Base-by-base conservation (phyloP, 1,140 invertebrate species). In the Bradysia coprophila region DNA sequence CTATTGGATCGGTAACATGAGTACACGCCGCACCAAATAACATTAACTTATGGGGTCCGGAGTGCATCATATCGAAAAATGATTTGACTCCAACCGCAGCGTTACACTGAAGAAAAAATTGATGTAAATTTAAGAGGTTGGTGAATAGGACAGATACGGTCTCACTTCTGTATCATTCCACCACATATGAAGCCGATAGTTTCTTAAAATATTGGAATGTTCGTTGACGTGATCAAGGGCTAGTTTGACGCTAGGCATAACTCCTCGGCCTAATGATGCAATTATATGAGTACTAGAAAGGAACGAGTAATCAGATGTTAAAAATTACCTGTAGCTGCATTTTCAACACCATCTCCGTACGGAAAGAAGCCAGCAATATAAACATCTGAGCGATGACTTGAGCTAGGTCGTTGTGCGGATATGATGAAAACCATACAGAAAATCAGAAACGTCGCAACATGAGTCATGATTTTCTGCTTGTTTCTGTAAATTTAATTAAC, bases 61-160 rank as follows among this genome's bases (percentile, higher is more conserved):
- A 80, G 67, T 92, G 83, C 81, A 98, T 92, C 87, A 96, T 92
- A 63, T 97, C 93, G 65, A 97, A 97, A 60, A 98, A 94, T 1
- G 89, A 83, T 61, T 95, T 95, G 45, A 97, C 91, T 2, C 92
- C 93, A n/a, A 95, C 85, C 0, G 92, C 91, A 19, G 94, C 87
- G 63, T 95, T 93, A 63, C 94, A 97, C 93, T 98, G 68, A 9
- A 70, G 72, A 48, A 50, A 56, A 68, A 10, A 70, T 72, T 47
- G 50, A 56, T 44, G 55, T 48, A 46, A 24, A 40, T 24, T 41
- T 38, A n/a, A n/a, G n/a, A n/a, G n/a, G n/a, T n/a, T n/a, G n/a
- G n/a, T n/a, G n/a, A n/a, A n/a, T n/a, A n/a, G n/a, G 21, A 38
- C 37, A 18, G 6, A 20, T 38, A 8, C 10, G 9, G 8, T 20